phyloP scores from a whole-genome alignment of 2,113 vertebrate genomes.

The Mormyrus iriodes region DNA sequence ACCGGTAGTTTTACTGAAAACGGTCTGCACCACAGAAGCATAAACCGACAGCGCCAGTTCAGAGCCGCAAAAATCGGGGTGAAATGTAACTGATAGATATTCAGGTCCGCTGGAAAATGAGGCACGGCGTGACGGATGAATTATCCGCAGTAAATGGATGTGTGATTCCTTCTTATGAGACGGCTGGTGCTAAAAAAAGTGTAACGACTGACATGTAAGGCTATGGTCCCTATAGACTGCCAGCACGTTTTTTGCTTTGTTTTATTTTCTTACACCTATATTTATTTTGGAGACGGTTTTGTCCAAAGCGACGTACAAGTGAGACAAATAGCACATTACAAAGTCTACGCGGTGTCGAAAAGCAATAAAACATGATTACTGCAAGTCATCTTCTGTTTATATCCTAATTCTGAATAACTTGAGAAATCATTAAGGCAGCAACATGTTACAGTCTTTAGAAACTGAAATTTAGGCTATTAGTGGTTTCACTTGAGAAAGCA shows the following conservation, averaged over 20 bases:
- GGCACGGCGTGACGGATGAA: background rate
- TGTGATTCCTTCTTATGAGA: background rate
- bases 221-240: background rate
- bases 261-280: background rate
- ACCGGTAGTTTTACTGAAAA: background rate
- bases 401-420: background rate
- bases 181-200: background rate
- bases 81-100: background rate
- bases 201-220: background rate
- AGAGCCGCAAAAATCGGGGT: background rate
- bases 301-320: background rate
- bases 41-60: background rate
- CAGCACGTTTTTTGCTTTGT: too few species aligned
- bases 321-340: background rate
- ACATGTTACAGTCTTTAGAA: background rate
- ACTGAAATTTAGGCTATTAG: background rate
- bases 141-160: background rate
- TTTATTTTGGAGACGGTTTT: background rate
- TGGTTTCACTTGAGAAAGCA: background rate
- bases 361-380: background rate
- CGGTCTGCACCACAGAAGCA: background rate
- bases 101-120: background rate
- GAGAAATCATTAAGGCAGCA: background rate
- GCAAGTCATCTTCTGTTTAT: background rate
- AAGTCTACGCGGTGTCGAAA: background rate